Evolutionary conservation across 2,113 vertebrate genomes (phyloP).

Genomic region (Gnathonemus longibarbis): DNA sequence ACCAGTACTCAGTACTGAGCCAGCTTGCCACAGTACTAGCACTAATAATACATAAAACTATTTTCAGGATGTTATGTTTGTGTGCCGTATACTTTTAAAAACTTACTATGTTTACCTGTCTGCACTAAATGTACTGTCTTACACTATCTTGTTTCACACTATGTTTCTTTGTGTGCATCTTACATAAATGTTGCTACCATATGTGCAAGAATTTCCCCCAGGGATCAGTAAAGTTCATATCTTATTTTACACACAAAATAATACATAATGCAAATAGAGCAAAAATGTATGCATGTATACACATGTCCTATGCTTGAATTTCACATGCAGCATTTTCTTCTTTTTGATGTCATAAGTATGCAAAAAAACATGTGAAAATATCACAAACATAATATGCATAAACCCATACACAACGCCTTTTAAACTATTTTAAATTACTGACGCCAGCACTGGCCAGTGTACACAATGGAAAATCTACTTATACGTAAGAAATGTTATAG

Average conservation of each 20-base stretch:
- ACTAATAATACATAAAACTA: background rate
- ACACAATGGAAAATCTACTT: background rate
- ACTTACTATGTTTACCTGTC: background rate
- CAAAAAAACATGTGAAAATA: background rate
- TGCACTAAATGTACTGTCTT: background rate
- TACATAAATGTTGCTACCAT: background rate
- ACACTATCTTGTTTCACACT: background rate
- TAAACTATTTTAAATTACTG: background rate
- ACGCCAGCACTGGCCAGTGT: background rate
- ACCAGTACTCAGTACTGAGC: background rate
- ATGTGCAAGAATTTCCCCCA: background rate
- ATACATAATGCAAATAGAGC: background rate
- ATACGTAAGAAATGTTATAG: background rate
- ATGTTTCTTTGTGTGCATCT: background rate
- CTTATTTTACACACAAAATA: background rate
- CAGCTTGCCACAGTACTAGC: background rate
- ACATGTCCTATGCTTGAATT: no score
- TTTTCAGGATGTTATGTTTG: background rate
- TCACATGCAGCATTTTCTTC: background rate
- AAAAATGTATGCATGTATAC: no score
- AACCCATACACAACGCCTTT: background rate
- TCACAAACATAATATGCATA: background rate
- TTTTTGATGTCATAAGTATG: background rate
- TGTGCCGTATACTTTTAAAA: background rate
- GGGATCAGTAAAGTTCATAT: background rate